Percentiles rank a stretch among this genome's conserved stretches.
Evolutionary conservation across 2,888 invertebrate species (phyloP).

Genomic region (Cephus spinipes): DNA sequence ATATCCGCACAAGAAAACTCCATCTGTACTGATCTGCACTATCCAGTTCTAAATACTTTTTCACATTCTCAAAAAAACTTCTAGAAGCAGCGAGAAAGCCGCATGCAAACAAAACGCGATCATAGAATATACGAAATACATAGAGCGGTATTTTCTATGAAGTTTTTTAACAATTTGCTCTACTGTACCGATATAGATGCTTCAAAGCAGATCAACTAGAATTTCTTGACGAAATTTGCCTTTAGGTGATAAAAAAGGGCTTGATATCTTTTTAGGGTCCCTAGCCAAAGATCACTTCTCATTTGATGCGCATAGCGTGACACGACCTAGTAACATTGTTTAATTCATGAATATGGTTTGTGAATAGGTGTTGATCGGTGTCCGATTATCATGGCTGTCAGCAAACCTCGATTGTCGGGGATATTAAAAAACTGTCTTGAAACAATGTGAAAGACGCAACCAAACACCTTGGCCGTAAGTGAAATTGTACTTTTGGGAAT

Average conservation of each 20-base stretch:
- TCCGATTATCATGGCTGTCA: conserved; percentile 18
- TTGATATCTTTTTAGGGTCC: too few relatives aligned
- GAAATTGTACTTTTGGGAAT: not conserved
- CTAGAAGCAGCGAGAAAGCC: conserved; percentile 36
- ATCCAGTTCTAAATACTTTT: conserved; percentile 14
- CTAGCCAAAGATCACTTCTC: too few relatives aligned
- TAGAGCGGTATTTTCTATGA: not conserved
- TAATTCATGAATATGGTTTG: not conserved
- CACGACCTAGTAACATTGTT: not conserved
- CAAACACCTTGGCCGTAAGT: conserved; percentile 12
- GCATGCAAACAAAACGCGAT: conserved; percentile 4
- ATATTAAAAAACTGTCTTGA: conserved; percentile 17
- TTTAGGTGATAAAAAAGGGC: too few relatives aligned
- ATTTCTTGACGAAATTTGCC: too few relatives aligned
- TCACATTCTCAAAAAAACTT: conserved; percentile 30
- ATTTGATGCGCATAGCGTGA: not conserved
- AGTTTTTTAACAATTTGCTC: too few relatives aligned
- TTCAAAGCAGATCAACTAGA: too few relatives aligned
- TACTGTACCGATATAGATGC: too few relatives aligned
- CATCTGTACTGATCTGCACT: conserved; percentile 6
- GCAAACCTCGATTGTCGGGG: conserved; percentile 15
- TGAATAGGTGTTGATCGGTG: not conserved
- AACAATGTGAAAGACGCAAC: conserved; percentile 29
- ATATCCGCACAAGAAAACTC: conserved; percentile 26
- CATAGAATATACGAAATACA: not conserved